These are phyloP conservation scores for Meiosimyza decipiens DNA, from an alignment of 2,888 invertebrate species.

Conservation along the genomic window DNA sequence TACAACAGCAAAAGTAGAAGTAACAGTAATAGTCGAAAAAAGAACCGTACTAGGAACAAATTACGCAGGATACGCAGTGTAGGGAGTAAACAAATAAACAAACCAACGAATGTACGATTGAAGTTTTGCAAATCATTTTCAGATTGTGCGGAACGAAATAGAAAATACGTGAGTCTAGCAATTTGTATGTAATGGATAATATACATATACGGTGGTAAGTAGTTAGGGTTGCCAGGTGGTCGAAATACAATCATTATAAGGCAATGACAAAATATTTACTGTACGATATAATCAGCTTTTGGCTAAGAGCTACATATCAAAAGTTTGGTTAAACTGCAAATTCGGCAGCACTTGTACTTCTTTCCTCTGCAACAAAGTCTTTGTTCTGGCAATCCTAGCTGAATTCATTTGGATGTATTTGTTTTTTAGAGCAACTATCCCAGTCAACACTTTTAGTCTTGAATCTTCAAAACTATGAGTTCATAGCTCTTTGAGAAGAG, in stretches of 20 bases:
- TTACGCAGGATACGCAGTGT: neutral
- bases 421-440: neutral
- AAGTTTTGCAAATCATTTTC: conserved; percentile 28
- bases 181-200: neutral
- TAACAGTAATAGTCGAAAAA: neutral
- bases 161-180: conserved; percentile 5
- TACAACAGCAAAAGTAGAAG: neutral
- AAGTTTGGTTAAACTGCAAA: too few species aligned
- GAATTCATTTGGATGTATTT: too few species aligned
- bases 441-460: neutral
- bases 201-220: neutral
- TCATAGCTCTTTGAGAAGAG: too few species aligned
- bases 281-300: too few species aligned
- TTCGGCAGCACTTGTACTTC: too few species aligned
- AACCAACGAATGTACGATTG: neutral
- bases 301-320: too few species aligned
- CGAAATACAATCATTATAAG: too few species aligned
- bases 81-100: too few species aligned
- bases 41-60: neutral
- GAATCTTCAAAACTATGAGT: too few species aligned
- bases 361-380: too few species aligned
- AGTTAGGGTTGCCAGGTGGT: neutral
- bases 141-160: conserved; percentile 26
- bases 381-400: too few species aligned
- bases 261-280: too few species aligned